Evolutionary conservation across 2,888 invertebrate genomes (phyloP).

Genomic region (Synergus laeviventris): DNA sequence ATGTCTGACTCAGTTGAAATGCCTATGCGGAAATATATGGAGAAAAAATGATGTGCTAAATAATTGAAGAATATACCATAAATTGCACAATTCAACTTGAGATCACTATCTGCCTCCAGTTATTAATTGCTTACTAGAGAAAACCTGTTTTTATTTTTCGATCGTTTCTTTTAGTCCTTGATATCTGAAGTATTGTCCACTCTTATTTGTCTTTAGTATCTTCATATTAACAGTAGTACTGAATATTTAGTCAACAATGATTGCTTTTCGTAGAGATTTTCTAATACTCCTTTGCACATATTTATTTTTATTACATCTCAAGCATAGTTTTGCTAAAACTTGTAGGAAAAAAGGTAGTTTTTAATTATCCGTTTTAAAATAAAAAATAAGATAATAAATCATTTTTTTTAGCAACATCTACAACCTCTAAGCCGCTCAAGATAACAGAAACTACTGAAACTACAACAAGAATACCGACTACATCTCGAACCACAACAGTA

Average conservation of each 20-base stretch:
- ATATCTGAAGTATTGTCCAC: neutral
- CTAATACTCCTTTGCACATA: neutral
- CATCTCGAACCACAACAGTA: constrained; percentile 49
- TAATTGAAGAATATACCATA: neutral
- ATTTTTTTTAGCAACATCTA: constrained; percentile 33
- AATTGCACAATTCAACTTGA: constrained; percentile 3
- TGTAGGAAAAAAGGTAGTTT: neutral
- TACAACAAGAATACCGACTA: constrained; percentile 65
- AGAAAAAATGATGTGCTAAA: neutral
- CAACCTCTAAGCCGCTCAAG: constrained; percentile 41
- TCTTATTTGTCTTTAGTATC: neutral
- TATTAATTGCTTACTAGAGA: neutral
- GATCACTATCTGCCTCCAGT: neutral
- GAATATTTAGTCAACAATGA: neutral
- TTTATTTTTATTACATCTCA: neutral
- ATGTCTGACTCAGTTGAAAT: neutral
- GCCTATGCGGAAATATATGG: neutral
- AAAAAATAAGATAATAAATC: neutral
- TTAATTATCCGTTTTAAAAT: neutral
- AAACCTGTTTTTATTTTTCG: constrained; percentile 7
- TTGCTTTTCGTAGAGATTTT: neutral
- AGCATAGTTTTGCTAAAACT: neutral
- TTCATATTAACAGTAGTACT: neutral
- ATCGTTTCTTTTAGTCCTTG: neutral
- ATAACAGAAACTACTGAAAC: constrained; percentile 56